Percentiles rank a stretch among this genome's conserved stretches.
Evolutionary conservation across 2,113 vertebrate genomes (phyloP).

Genomic region (Chamaea fasciata): DNA sequence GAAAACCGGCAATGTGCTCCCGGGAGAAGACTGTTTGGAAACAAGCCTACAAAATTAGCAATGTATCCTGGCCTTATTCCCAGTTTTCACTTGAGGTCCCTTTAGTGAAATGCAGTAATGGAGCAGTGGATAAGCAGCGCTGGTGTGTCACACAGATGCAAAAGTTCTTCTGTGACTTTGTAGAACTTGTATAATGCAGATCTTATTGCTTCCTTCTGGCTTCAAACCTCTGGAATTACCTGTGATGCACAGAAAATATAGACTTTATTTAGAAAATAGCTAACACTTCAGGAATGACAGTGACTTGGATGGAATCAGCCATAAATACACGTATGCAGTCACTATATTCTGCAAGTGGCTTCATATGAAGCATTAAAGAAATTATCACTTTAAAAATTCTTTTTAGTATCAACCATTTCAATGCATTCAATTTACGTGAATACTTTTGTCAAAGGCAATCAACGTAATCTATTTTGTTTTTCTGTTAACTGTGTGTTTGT

Average conservation of each 20-base stretch:
- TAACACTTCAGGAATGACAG: neutral
- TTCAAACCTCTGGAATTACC: neutral
- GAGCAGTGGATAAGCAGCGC: neutral
- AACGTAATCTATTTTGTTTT: constrained; percentile 32
- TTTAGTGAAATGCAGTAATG: neutral
- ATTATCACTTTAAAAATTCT: neutral
- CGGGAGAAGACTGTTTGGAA: neutral
- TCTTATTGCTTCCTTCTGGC: neutral
- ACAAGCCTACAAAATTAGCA: neutral
- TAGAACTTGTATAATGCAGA: neutral
- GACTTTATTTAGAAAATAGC: constrained; percentile 24
- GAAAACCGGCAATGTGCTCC: neutral
- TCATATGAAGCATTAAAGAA: constrained; percentile 33
- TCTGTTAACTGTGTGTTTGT: constrained; percentile 16
- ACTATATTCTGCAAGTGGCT: neutral
- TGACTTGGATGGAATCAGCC: neutral
- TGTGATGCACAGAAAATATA: neutral
- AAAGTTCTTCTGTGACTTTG: neutral
- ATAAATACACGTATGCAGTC: neutral
- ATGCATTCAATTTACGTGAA: constrained; percentile 31
- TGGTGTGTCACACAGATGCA: neutral
- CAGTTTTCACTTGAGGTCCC: neutral
- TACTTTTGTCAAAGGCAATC: constrained; percentile 43
- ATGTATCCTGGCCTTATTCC: neutral
- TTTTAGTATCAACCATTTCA: constrained; percentile 33